Evolutionary conservation across 2,113 vertebrate species (phyloP).

Genomic region (Varanus salvator): DNA sequence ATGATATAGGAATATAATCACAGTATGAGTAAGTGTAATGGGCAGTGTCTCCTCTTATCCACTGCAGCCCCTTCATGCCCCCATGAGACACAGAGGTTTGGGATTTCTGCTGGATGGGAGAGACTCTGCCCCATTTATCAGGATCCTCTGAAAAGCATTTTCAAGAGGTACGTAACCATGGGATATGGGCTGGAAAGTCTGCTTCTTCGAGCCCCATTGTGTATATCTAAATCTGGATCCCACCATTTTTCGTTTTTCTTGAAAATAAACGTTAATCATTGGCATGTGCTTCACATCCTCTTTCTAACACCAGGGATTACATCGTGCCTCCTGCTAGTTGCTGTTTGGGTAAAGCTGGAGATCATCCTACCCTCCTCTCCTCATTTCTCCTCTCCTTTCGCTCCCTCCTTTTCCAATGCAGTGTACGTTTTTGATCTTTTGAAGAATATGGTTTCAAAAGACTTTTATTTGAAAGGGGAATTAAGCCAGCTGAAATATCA

Average conservation of each 20-base stretch:
- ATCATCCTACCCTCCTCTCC: neutral
- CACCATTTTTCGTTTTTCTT: neutral
- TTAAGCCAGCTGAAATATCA: conserved; percentile 29
- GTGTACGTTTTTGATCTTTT: neutral
- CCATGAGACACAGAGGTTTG: neutral
- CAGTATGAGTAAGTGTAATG: neutral
- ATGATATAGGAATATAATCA: too few species aligned
- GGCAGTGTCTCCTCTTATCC: too few species aligned
- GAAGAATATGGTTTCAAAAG: conserved; percentile 22
- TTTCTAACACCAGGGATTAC: neutral
- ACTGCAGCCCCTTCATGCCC: neutral
- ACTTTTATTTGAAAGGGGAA: conserved; percentile 15
- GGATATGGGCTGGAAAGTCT: neutral
- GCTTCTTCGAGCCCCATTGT: neutral
- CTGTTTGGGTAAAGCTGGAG: neutral
- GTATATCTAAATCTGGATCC: neutral
- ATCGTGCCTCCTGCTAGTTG: neutral
- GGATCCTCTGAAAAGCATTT: neutral
- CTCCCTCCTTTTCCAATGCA: neutral
- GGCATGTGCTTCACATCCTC: neutral
- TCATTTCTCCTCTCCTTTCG: neutral
- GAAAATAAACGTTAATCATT: neutral
- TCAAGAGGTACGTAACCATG: neutral
- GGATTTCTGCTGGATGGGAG: neutral
- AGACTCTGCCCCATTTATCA: neutral